Evolutionary conservation across 2,888 invertebrate species (phyloP), one percentile per base, ranked within the genome.

Genomic region (Xestia rhomboidea): DNA sequence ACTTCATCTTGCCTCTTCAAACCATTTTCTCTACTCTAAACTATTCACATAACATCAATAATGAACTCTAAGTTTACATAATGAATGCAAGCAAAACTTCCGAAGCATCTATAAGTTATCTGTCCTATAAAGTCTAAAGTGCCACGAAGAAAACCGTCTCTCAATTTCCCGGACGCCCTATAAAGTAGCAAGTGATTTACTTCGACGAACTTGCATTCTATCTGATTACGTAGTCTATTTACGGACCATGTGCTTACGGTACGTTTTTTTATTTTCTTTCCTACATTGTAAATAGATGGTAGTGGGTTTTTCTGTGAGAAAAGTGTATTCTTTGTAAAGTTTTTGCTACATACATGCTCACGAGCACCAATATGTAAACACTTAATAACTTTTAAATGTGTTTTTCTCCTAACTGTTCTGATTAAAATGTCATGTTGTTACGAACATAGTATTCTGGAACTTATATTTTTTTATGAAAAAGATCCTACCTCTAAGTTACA

Each of bases 151-250:
- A 79, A 66, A 49, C 57, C 63, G 34, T 46, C 54, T 62, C 72
- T 73, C 73, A 73, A 79, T 82, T 88, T 75, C 70, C 88, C 77
- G 34, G 49, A 64, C 5, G 85, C 68, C 30, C 54, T 49, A 77
- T 85, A 82, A 77, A 88, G 76, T 76, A 87, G n/a, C 57, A 62
- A 77, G 76, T 86, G 87, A 87, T 88, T 88, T 87, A 88, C 78
- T 71, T 73, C 67, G 63, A 68, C 63, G 68, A 80, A 81, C 84
- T 86, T 87, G 79, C 79, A 81, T 74, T 76, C 68, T 57, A 76
- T 73, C 66, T 84, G 68, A 88, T 88, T 86, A 82, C 69, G 76
- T 41, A 87, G 82, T 86, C 71, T 76, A 72, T 87, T 79, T 87
- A 80, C 75, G 82, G 30, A 63, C 69, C 51, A 60, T 63, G 72